phyloP scores from a whole-genome alignment of 2,888 invertebrate genomes.

The Myopa tessellatipennis region DNA sequence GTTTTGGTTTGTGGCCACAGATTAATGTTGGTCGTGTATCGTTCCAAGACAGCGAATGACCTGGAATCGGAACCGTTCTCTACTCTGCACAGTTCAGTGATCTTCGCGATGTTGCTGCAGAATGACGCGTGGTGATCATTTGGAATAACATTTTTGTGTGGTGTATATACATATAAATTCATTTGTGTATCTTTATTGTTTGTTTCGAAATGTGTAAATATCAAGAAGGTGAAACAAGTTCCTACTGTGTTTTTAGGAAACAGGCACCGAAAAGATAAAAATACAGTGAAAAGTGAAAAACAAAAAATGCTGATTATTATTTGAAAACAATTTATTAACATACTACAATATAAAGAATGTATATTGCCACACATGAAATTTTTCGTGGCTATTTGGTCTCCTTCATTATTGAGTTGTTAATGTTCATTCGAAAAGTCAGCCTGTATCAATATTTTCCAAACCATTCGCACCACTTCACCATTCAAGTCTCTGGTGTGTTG shows the following conservation, averaged over 20 bases:
- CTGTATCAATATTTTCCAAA: not conserved
- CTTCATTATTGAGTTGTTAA: too few species aligned
- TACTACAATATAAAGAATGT: too few species aligned
- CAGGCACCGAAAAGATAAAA: not conserved
- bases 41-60: slow-evolving; percentile 23
- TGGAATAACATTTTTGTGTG: slow-evolving; percentile 11
- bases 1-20: too few species aligned
- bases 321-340: too few species aligned
- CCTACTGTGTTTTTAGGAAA: not conserved
- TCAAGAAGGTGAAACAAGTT: not conserved
- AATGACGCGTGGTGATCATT: slow-evolving; percentile 46
- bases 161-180: slow-evolving; percentile 2
- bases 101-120: slow-evolving; percentile 55
- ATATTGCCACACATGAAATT: too few species aligned
- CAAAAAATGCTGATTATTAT: too few species aligned
- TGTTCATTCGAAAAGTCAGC: not conserved
- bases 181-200: slow-evolving; percentile 27
- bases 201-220: not conserved
- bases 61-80: slow-evolving; percentile 39
- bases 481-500: not conserved
- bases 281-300: too few species aligned
- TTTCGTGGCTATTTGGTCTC: too few species aligned
- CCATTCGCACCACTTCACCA: not conserved
- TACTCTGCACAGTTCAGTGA: slow-evolving; percentile 53
- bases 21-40: too few species aligned